Evolutionary conservation across 2,888 invertebrate genomes (phyloP).

Genomic region (Cactoblastis cactorum): DNA sequence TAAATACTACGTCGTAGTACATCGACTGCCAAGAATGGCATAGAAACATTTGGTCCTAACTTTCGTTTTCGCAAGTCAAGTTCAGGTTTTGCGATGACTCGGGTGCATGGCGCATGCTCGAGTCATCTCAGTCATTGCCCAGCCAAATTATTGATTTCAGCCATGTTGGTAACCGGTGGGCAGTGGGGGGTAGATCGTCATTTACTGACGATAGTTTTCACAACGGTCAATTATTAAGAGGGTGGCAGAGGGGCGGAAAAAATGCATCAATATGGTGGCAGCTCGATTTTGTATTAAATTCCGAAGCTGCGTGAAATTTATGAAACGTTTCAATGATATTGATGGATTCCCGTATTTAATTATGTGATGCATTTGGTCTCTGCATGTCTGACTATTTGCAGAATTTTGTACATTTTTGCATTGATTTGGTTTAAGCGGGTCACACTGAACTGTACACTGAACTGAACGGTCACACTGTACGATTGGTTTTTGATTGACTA

Average conservation of each 20-base stretch:
- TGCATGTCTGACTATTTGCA: background rate
- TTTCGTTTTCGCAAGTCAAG: constrained; percentile 79
- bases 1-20: constrained; percentile 7
- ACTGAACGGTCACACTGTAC: background rate
- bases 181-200: constrained; percentile 47
- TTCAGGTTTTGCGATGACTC: constrained; percentile 76
- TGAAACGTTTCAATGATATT: constrained; percentile 44
- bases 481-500: background rate
- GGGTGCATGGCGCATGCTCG: constrained; percentile 61
- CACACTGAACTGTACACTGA: no score
- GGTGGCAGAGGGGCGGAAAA: constrained; percentile 54
- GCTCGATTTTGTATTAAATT: constrained; percentile 70
- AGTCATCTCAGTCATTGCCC: constrained; percentile 79
- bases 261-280: constrained; percentile 71
- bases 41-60: constrained; percentile 73
- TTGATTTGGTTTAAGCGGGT: no score
- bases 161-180: constrained; percentile 71
- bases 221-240: constrained; percentile 68
- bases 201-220: constrained; percentile 77
- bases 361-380: constrained; percentile 20
- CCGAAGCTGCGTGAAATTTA: constrained; percentile 62
- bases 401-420: background rate
- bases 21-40: constrained; percentile 66
- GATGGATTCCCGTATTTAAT: constrained; percentile 54
- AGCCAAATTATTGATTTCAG: constrained; percentile 77